phyloP scores from a whole-genome alignment of 2,113 vertebrate species.

The Lichenostomus cassidix region DNA sequence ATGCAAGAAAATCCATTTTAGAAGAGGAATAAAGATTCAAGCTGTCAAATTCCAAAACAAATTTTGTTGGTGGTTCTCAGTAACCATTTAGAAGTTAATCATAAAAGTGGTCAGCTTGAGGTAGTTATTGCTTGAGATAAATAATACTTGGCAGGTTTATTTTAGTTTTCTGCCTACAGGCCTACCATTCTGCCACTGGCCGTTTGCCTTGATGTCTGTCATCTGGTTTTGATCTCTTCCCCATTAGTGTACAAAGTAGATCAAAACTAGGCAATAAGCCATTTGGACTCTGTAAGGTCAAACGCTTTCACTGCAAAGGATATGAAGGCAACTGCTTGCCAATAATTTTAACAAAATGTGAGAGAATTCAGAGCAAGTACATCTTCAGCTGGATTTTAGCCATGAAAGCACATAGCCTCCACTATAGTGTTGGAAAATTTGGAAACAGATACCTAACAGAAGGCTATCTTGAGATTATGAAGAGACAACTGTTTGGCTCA shows the following conservation, averaged over 20 bases:
- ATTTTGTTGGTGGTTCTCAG: background rate
- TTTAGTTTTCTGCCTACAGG: conserved; percentile 38
- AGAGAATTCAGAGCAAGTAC: conserved; percentile 42
- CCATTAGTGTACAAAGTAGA: conserved; percentile 48
- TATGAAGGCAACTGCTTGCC: conserved; percentile 46
- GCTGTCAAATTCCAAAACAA: conserved; percentile 12
- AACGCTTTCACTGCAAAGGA: conserved; percentile 17
- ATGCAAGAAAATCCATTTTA: background rate
- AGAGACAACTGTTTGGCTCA: conserved; percentile 75
- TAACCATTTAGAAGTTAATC: conserved; percentile 14
- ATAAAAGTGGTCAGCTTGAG: conserved; percentile 1
- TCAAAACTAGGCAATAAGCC: conserved; percentile 54
- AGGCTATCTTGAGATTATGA: conserved; percentile 72
- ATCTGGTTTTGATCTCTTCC: conserved; percentile 64
- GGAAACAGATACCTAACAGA: conserved; percentile 73
- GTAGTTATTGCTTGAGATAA: background rate
- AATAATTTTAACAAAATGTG: conserved; percentile 50
- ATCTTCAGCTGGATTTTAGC: conserved; percentile 66
- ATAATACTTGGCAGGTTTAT: conserved; percentile 14
- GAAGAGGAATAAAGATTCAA: background rate
- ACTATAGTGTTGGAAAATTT: conserved; percentile 60
- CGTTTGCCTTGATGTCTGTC: conserved; percentile 45
- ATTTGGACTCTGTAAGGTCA: conserved; percentile 52
- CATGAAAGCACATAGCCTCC: conserved; percentile 42
- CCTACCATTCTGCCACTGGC: conserved; percentile 1